Conservation (phyloP, 1,140 invertebrate species). For the Aphaenogaster ashmeadi region DNA sequence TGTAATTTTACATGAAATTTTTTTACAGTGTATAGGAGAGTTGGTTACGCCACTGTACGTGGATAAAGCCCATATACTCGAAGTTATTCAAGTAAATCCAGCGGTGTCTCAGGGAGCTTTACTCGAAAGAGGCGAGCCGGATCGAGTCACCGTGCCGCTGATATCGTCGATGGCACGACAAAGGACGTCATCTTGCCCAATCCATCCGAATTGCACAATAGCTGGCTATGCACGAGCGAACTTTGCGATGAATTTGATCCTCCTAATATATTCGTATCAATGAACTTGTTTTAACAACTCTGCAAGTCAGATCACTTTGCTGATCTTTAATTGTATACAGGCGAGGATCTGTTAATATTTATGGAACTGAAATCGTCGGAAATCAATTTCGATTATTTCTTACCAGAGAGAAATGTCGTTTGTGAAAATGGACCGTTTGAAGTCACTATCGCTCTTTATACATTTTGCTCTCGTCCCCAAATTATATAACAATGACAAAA, state of each 20-base stretch:
- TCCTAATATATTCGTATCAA: conserved; percentile 7
- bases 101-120: conserved; percentile 38
- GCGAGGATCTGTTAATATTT: background rate
- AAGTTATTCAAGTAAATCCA: conserved; percentile 52
- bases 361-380: background rate
- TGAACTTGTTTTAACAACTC: background rate
- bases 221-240: conserved; percentile 13
- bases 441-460: background rate
- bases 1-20: too few relatives aligned
- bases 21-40: too few relatives aligned
- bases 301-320: background rate
- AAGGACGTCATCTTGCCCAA: conserved; percentile 50
- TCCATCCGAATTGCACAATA: conserved; percentile 37
- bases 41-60: background rate
- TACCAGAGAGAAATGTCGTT: background rate
- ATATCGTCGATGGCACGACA: conserved; percentile 52
- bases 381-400: background rate
- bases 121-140: conserved; percentile 35
- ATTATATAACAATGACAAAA: background rate
- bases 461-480: background rate
- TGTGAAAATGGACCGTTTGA: background rate
- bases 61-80: conserved; percentile 30
- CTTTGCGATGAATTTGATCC: conserved; percentile 29
- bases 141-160: conserved; percentile 51
- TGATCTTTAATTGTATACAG: background rate